These are phyloP conservation scores for Drosophila sp. DNA, from an alignment of 1,140 invertebrate species.

Conservation along the genomic window DNA sequence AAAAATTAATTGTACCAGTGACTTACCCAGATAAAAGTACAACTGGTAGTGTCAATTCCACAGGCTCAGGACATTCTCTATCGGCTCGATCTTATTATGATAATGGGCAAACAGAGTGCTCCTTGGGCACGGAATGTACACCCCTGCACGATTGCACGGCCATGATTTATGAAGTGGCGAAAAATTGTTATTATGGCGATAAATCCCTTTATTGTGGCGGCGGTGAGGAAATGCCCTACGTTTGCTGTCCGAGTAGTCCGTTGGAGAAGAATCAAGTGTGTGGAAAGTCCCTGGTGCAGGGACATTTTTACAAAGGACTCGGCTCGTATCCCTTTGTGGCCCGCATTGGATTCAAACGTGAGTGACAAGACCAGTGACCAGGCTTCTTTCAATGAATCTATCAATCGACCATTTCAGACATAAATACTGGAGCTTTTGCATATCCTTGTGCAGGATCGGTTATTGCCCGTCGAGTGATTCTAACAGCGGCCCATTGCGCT, in stretches of 20 bases:
- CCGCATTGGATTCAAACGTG: slow-evolving; percentile 87
- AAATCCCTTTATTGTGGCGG: slow-evolving; percentile 80
- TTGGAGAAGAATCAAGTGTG: slow-evolving; percentile 83
- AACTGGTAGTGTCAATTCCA: slow-evolving; percentile 23
- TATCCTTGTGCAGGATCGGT: slow-evolving; percentile 89
- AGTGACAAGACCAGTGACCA: slow-evolving; percentile 32
- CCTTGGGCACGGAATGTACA: slow-evolving; percentile 76
- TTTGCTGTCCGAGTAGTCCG: slow-evolving; percentile 81
- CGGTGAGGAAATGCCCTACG: slow-evolving; percentile 77
- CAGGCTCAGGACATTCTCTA: slow-evolving; percentile 44
- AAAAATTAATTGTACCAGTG: slow-evolving; percentile 56
- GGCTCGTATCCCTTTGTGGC: slow-evolving; percentile 88
- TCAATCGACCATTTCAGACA: slow-evolving; percentile 82
- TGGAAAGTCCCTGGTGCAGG: slow-evolving; percentile 86
- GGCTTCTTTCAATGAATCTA: neutral
- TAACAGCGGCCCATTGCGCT: slow-evolving; percentile 89
- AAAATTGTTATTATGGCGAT: slow-evolving; percentile 79
- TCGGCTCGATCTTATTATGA: slow-evolving; percentile 60
- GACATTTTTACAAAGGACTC: slow-evolving; percentile 86
- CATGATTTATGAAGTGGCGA: slow-evolving; percentile 78
- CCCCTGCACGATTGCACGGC: slow-evolving; percentile 79
- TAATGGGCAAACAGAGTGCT: slow-evolving; percentile 47
- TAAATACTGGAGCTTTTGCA: slow-evolving; percentile 85
- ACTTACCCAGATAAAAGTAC: slow-evolving; percentile 16
- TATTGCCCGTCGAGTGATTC: slow-evolving; percentile 85